Percentiles rank a stretch among this genome's conserved stretches.
Conservation (phyloP, 2,113 vertebrate genomes). For the Sterrhoptilus dennistouni region DNA sequence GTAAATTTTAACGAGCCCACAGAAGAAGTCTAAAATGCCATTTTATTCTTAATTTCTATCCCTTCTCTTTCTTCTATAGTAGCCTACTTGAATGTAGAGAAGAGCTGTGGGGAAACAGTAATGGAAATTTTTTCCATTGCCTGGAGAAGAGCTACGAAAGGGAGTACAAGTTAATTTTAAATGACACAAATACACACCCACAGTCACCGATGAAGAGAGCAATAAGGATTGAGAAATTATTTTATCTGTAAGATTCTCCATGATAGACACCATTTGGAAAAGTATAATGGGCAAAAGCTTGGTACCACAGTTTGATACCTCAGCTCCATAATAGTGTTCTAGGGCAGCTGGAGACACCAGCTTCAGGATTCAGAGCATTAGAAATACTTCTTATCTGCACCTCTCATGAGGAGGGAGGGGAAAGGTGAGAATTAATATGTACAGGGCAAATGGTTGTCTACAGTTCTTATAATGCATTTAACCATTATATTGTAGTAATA, state of each 20-base stretch:
- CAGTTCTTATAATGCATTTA: neutral
- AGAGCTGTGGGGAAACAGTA: neutral
- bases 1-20: constrained; percentile 8
- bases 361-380: neutral
- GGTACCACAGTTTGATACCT: neutral
- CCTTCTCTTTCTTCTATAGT: neutral
- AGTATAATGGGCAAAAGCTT: neutral
- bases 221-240: neutral
- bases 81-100: neutral
- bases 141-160: neutral
- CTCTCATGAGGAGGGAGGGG: neutral
- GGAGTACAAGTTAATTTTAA: neutral
- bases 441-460: neutral
- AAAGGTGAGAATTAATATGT: neutral
- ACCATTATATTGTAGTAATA: neutral
- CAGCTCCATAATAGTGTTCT: neutral
- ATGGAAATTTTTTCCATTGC: neutral
- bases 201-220: neutral
- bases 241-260: neutral
- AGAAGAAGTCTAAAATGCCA: constrained; percentile 14
- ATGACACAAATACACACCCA: neutral
- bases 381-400: neutral
- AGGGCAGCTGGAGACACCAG: neutral
- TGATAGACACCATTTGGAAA: neutral
- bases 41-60: neutral